Evolutionary conservation across 2,113 vertebrate species (phyloP).

Genomic region (Sclerurus mexicanus): DNA sequence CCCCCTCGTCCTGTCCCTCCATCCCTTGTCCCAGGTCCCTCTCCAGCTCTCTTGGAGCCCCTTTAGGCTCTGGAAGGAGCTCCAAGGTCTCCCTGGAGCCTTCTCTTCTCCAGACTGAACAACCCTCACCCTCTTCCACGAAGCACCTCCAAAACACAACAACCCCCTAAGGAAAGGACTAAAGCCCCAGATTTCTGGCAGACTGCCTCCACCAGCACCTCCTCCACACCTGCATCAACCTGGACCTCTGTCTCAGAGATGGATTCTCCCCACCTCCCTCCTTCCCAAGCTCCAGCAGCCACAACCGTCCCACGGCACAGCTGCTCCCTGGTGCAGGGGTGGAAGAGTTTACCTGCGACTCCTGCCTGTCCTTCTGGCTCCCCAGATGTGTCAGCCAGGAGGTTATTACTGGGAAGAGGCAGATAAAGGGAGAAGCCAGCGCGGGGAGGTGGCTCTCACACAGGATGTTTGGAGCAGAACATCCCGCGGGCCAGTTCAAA

Average conservation of each 20-base stretch:
- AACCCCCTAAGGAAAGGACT: fast-evolving
- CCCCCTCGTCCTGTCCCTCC: neutral
- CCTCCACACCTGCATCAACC: neutral
- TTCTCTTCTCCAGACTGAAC: neutral
- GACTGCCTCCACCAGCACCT: neutral
- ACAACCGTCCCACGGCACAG: neutral
- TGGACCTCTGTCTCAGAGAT: neutral
- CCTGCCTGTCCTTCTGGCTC: neutral
- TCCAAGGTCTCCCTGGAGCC: neutral
- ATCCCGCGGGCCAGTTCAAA: neutral
- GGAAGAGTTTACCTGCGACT: neutral
- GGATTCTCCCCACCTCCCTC: neutral
- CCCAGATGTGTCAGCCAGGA: neutral
- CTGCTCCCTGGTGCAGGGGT: fast-evolving
- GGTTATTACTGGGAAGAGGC: neutral
- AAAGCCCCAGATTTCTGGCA: neutral
- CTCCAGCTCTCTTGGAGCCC: neutral
- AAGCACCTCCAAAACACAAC: neutral
- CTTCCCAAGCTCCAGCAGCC: neutral
- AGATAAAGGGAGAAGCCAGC: constrained; percentile 38
- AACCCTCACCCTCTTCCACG: neutral
- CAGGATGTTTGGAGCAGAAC: constrained; percentile 20
- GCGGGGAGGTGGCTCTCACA: constrained; percentile 24
- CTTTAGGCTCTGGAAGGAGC: neutral
- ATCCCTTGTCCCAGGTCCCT: neutral